Evolutionary conservation across 2,797 vertebrate genomes (phyloP), one percentile per base, ranked within the genome.

Genomic region (Zenarchopterus dispar): DNA sequence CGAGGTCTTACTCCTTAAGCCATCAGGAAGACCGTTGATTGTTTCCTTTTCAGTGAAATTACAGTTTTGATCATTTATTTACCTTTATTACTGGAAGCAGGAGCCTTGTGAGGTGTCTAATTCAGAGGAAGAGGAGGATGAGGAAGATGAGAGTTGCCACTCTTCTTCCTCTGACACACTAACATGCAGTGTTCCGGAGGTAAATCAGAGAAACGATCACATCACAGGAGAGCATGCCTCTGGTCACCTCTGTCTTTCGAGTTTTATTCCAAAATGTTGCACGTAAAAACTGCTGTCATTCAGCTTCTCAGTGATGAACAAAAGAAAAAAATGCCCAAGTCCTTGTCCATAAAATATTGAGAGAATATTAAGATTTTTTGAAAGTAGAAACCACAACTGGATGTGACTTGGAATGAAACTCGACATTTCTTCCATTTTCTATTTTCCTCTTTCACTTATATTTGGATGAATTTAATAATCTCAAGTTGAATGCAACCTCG

Each of bases 81-180:
- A 46, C 36, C 58, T 23, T 77, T 51, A 61, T 73, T 26, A 66
- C 64, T 73, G 46, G 77, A 82, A 90, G 59, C 90, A 92, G 91
- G 89, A 82, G 36, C 48, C 76, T 68, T 67, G 65, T 79, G 90
- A 86, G 56, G 45, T 52, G 61, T 72, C 60, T 75, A 66, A 56
- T 46, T 84, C 74, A 79, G 88, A 91, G 70, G 90, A 91, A 57
- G 89, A 89, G 63, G 85, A 87, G 56, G 85, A 85, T 24, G 82
- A 84, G 23, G 85, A 89, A 24, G 79, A 83, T 11, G 68, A 77
- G 51, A 75, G 84, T 74, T 74, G 73, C 70, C 50, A 86, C 69
- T 95, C 95, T 48, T 95, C 94, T 0, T 96, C 96, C 80, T 96
- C 96, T 73, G 95, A 93, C 82, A 97, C 95, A 26, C 84, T 97